These are phyloP conservation scores for Archivesica marissinica DNA, from an alignment of 1,140 invertebrate species.

Conservation along the genomic window DNA sequence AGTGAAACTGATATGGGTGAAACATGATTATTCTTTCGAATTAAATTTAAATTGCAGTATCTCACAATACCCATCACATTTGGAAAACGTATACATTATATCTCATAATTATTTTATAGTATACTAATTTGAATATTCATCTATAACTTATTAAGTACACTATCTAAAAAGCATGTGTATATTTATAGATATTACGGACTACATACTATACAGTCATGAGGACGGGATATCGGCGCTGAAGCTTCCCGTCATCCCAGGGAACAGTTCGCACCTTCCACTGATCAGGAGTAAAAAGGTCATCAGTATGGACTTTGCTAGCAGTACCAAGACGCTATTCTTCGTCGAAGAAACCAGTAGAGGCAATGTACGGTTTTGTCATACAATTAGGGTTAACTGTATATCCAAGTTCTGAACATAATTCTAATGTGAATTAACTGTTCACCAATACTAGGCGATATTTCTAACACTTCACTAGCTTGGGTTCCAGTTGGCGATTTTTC, in stretches of 20 bases:
- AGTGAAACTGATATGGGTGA: too few relatives aligned
- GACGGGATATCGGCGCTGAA: constrained; percentile 84
- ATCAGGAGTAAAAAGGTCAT: constrained; percentile 87
- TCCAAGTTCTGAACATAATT: background rate
- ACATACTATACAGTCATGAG: constrained; percentile 95
- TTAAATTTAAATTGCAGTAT: too few relatives aligned
- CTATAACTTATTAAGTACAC: too few relatives aligned
- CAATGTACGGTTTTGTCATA: constrained; percentile 74
- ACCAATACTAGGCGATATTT: background rate
- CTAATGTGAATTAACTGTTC: background rate
- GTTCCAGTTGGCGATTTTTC: too few relatives aligned
- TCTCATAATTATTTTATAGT: too few relatives aligned
- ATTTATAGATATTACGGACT: constrained; percentile 86
- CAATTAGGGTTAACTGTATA: too few relatives aligned
- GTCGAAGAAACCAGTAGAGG: constrained; percentile 70
- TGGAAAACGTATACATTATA: too few relatives aligned
- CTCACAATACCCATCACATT: too few relatives aligned
- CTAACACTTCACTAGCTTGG: too few relatives aligned
- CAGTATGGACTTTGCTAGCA: constrained; percentile 96
- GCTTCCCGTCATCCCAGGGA: constrained; percentile 43
- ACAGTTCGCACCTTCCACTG: background rate
- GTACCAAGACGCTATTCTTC: constrained; percentile 91
- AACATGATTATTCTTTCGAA: too few relatives aligned
- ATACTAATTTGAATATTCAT: too few relatives aligned
- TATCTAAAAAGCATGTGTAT: too few relatives aligned